Conservation (phyloP, 1,140 invertebrate genomes). For the Drosophila sulfurigaster region DNA sequence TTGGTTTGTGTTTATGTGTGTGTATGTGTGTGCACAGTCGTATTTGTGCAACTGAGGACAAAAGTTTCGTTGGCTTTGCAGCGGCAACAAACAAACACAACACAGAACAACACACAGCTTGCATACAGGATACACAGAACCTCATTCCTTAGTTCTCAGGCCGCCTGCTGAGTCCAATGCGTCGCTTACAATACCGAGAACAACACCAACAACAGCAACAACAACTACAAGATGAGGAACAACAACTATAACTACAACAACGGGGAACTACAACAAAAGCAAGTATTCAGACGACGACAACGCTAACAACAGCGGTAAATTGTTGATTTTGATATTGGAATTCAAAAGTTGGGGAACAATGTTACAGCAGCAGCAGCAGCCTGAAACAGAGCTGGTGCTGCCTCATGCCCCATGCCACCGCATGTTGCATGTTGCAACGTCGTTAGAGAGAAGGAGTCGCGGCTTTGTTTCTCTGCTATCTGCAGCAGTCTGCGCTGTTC, state of each 20-base stretch:
- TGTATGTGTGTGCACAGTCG: slow-evolving; percentile 56
- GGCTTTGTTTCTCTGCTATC: no score
- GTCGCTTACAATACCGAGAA: slow-evolving; percentile 36
- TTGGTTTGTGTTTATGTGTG: slow-evolving; percentile 4
- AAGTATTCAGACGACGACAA: slow-evolving; percentile 54
- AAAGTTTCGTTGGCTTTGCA: slow-evolving; percentile 81
- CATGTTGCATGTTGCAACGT: slow-evolving; percentile 61
- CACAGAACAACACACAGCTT: slow-evolving; percentile 13
- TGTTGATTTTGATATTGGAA: slow-evolving; percentile 82
- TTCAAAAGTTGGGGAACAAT: slow-evolving; percentile 70
- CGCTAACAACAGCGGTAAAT: slow-evolving; percentile 72
- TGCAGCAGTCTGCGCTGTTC: background rate
- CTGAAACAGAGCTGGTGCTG: slow-evolving; percentile 9
- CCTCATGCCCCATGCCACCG: slow-evolving; percentile 6
- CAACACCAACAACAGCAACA: slow-evolving; percentile 34
- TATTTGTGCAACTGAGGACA: slow-evolving; percentile 81
- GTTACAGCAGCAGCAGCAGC: slow-evolving; percentile 34
- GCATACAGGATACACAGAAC: slow-evolving; percentile 13
- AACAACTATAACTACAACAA: slow-evolving; percentile 41
- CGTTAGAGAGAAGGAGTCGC: slow-evolving; percentile 52
- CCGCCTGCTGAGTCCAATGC: slow-evolving; percentile 36
- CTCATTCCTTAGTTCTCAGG: background rate
- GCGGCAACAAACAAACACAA: slow-evolving; percentile 77
- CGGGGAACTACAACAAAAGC: slow-evolving; percentile 46
- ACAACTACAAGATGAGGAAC: slow-evolving; percentile 32